Evolutionary conservation across 2,113 vertebrate genomes (phyloP).

Genomic region (Thamnophis sirtalis): DNA sequence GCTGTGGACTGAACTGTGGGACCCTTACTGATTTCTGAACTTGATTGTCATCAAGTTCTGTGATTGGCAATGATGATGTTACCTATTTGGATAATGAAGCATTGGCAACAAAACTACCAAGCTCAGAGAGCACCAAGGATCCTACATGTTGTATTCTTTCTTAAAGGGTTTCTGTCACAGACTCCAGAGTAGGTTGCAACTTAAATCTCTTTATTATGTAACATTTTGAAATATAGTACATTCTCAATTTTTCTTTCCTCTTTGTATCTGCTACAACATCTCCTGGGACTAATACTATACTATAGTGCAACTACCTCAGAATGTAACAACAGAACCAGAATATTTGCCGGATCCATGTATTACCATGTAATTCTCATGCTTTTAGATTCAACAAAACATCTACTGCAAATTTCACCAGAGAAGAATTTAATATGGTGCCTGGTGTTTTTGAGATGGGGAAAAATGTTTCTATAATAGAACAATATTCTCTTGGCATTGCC

Average conservation of each 20-base stretch:
- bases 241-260: background rate
- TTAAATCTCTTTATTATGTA: background rate
- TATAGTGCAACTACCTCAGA: background rate
- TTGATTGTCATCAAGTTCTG: too few species aligned
- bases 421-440: background rate
- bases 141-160: background rate
- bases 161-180: background rate
- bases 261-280: background rate
- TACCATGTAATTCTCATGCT: background rate
- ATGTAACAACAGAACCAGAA: background rate
- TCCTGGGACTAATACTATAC: background rate
- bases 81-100: too few species aligned
- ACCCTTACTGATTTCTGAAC: too few species aligned
- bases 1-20: too few species aligned
- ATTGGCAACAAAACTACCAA: too few species aligned
- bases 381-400: background rate
- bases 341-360: background rate
- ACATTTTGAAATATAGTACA: background rate
- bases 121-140: too few species aligned
- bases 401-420: background rate
- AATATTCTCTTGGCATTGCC: background rate
- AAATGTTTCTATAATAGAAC: background rate
- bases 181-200: background rate
- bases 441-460: background rate
- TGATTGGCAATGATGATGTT: too few species aligned